Conservation (phyloP, 2,113 vertebrate species). For the Lepisosteus osseus region DNA sequence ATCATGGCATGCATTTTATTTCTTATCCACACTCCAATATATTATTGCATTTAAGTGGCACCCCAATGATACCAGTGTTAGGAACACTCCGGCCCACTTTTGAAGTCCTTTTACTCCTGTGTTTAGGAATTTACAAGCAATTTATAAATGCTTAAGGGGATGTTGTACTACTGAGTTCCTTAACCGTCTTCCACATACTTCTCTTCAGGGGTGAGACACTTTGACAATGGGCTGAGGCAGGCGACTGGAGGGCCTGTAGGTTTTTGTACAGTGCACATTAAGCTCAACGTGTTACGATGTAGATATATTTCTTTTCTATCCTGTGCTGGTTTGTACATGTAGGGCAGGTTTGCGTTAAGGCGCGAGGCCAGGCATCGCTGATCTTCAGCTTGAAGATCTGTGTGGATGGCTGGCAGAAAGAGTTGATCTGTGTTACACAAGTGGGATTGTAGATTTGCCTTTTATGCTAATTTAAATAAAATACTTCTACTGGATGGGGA, state of each 20-base stretch:
- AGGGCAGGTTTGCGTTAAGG: conserved; percentile 44
- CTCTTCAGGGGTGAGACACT: conserved; percentile 33
- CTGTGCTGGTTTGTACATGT: conserved; percentile 54
- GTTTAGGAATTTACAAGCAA: no score
- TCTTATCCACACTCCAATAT: conserved; percentile 52
- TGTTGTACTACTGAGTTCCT: conserved; percentile 24
- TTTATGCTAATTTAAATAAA: conserved; percentile 64
- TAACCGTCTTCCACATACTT: conserved; percentile 33
- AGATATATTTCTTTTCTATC: conserved; percentile 70
- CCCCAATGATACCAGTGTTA: background rate
- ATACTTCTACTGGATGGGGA: conserved; percentile 37
- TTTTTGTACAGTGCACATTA: conserved; percentile 54
- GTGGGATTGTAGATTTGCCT: conserved; percentile 48
- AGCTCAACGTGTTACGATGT: conserved; percentile 63
- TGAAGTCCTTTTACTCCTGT: background rate
- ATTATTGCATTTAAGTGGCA: background rate
- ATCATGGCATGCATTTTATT: conserved; percentile 28
- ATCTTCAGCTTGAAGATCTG: background rate
- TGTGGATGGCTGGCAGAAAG: conserved; percentile 25
- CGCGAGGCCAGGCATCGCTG: conserved; percentile 23
- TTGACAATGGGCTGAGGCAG: conserved; percentile 3
- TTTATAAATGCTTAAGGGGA: no score
- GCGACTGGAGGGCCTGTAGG: conserved; percentile 12
- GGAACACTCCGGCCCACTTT: background rate
- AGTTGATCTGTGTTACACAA: conserved; percentile 24